Evolutionary conservation across 2,888 invertebrate genomes (phyloP), one percentile per base, ranked within the genome.

Genomic region (Catocala nupta): DNA sequence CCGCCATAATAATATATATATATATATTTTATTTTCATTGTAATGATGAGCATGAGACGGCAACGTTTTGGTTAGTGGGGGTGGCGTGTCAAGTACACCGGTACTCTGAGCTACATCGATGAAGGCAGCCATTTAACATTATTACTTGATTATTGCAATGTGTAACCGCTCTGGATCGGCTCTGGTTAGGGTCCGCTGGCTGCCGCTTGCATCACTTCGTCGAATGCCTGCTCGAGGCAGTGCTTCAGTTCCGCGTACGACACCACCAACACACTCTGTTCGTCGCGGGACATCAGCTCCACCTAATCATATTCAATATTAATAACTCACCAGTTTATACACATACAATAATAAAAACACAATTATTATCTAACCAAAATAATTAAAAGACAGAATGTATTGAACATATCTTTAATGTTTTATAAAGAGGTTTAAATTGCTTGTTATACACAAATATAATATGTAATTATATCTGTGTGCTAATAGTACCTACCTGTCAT

Each of bases 201-300:
- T 11, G 95, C 92, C 55, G 95, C 93, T 55, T 95, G 92, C 89
- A 94, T 94, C 77, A 98, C 94, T 90, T 99, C 99, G 56, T 96
- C 96, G 94, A 98, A 99, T 49, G 99, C 97, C 84, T 97, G 96
- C 88, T 99, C 98, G 83, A 99, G 96, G 93, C 98, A 99, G 85
- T 98, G 97, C 91, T 99, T 99, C 82, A 99, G 95, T 90, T 99
- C 99, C 25, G 97, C 96, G 90, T 98, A 99, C 68, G 98, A 97
- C 69, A 99, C 99, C 70, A 99, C 98, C 79, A 99, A 95, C 68
- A 99, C 96, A 90, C 98, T 99, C 90, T 99, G 98, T 90, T 98
- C 99, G 90, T 99, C 99, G 69, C 99, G 96, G 2, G 99, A 99
- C 96, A 98, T 98, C 80, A 99, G 94, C 91, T 98, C 98, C 80